Conservation (phyloP, 2,797 vertebrate genomes). For the Notolabrus celidotus region DNA sequence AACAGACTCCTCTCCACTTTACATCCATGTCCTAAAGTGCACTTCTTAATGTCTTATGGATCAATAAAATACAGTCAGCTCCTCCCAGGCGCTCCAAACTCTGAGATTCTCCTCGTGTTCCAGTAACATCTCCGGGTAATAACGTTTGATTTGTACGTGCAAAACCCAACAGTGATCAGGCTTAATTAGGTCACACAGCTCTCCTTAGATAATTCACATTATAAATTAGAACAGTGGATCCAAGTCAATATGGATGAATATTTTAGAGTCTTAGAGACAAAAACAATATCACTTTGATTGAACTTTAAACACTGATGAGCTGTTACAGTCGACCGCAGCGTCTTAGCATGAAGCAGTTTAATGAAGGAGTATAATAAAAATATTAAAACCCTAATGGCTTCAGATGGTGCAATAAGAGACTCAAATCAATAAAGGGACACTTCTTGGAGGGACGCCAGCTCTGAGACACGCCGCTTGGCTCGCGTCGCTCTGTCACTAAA, state of each 20-base stretch:
- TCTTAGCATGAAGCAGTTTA: slow-evolving; percentile 48
- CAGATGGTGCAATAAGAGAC: slow-evolving; percentile 73
- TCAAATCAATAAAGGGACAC: slow-evolving; percentile 68
- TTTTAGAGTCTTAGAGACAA: slow-evolving; percentile 19
- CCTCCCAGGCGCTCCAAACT: background rate
- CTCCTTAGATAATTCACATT: slow-evolving; percentile 38
- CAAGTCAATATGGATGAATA: slow-evolving; percentile 26
- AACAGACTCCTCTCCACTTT: slow-evolving; percentile 23
- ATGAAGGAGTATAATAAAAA: slow-evolving; percentile 57
- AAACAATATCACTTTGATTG: slow-evolving; percentile 22
- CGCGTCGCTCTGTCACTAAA: slow-evolving; percentile 55
- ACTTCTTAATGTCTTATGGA: slow-evolving; percentile 1
- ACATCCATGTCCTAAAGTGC: background rate
- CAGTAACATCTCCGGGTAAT: background rate
- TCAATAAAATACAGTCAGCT: background rate
- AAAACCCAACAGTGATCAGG: slow-evolving; percentile 18
- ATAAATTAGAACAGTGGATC: slow-evolving; percentile 26
- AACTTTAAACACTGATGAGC: slow-evolving; percentile 36
- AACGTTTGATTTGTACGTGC: slow-evolving; percentile 1
- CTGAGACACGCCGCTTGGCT: slow-evolving; percentile 53
- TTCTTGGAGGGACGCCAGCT: slow-evolving; percentile 71
- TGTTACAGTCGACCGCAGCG: slow-evolving; percentile 26
- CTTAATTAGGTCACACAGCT: background rate
- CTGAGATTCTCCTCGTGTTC: background rate
- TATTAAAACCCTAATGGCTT: slow-evolving; percentile 50